Evolutionary conservation across 2,113 vertebrate genomes (phyloP).

Genomic region (Noturus placidus): DNA sequence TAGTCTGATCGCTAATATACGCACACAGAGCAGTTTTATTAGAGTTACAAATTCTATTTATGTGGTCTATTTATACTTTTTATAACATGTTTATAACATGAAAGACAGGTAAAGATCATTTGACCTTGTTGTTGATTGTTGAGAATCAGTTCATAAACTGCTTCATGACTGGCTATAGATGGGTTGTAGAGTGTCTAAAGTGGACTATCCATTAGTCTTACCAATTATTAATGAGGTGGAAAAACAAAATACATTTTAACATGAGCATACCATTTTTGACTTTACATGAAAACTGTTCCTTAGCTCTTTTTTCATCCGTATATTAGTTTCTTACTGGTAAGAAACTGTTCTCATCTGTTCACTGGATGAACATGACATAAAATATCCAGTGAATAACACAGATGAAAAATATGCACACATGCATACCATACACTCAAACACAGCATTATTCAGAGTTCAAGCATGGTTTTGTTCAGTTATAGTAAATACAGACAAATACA

Average conservation of each 20-base stretch:
- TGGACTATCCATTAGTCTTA: neutral
- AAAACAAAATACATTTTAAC: too few relatives aligned
- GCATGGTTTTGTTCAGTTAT: neutral
- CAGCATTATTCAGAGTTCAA: neutral
- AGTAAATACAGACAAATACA: neutral
- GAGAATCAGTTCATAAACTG: neutral
- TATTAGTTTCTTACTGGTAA: neutral
- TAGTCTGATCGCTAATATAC: neutral
- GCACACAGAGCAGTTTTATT: neutral
- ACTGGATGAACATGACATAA: neutral
- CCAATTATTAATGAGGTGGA: neutral
- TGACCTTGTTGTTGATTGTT: neutral
- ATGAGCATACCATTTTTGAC: too few relatives aligned
- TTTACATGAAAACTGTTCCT: too few relatives aligned
- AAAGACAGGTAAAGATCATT: neutral
- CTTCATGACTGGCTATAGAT: neutral
- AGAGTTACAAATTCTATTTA: neutral
- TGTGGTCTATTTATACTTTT: neutral
- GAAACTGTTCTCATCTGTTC: neutral
- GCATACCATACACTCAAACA: neutral
- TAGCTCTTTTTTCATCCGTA: too few relatives aligned
- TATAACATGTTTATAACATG: too few relatives aligned
- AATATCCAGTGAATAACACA: neutral
- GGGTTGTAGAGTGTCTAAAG: neutral
- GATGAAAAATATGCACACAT: neutral